A percentile compares a stretch with the other conserved stretches of the same genome.
These are phyloP conservation scores for Craterocephalus amniculus DNA, from an alignment of 2,797 vertebrate species.

Conservation along the genomic window DNA sequence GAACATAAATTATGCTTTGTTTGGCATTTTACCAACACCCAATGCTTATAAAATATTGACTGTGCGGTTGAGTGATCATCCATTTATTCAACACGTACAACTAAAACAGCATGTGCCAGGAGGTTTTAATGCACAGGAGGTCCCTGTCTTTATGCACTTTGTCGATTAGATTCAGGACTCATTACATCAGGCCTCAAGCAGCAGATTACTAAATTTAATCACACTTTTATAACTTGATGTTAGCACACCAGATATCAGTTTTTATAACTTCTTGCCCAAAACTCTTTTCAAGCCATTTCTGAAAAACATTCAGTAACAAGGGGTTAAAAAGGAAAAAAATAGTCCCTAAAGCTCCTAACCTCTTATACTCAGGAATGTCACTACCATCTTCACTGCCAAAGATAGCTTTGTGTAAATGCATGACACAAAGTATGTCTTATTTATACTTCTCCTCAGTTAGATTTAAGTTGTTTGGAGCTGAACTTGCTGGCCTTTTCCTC, in stretches of 20 bases:
- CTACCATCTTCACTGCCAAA: slow-evolving; percentile 42
- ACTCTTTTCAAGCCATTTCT: background rate
- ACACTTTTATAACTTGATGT: background rate
- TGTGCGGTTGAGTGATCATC: slow-evolving; percentile 47
- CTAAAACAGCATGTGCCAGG: background rate
- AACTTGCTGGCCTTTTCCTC: slow-evolving; percentile 25
- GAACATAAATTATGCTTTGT: slow-evolving; percentile 43
- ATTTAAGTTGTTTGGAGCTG: slow-evolving; percentile 59
- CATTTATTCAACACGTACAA: slow-evolving; percentile 50
- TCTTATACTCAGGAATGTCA: slow-evolving; percentile 50
- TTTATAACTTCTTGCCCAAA: background rate
- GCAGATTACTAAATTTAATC: background rate
- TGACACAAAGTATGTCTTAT: slow-evolving; percentile 65
- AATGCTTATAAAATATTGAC: slow-evolving; percentile 70
- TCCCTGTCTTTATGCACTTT: background rate
- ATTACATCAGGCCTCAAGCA: background rate
- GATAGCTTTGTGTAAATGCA: slow-evolving; percentile 47
- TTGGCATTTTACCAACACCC: slow-evolving; percentile 52
- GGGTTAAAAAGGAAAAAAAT: slow-evolving; percentile 28
- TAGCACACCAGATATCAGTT: background rate
- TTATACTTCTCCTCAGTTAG: slow-evolving; percentile 48
- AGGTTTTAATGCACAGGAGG: slow-evolving; percentile 16
- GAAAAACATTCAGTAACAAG: background rate
- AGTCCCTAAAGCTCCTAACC: slow-evolving; percentile 29
- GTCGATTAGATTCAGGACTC: background rate